Evolutionary conservation across 53 echinoderm and acorn worm species (phyloP).

Genomic region (Holothuria scabra): DNA sequence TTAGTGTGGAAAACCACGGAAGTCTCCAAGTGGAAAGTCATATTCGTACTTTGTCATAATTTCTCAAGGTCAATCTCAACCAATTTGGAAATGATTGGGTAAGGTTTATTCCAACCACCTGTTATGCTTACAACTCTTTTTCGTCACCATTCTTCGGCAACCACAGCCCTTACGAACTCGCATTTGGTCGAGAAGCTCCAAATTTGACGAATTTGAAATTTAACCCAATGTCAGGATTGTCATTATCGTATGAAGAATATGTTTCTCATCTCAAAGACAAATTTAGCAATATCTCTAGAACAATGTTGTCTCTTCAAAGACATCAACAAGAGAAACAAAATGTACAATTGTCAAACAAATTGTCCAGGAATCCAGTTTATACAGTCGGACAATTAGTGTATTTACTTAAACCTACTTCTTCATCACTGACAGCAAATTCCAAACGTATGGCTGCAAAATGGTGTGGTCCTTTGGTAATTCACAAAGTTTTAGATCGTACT

Average conservation of each 20-base stretch:
- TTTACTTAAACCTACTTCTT: background rate
- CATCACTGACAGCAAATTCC: background rate
- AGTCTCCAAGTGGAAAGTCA: no score
- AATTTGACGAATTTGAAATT: no score
- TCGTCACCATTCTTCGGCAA: background rate
- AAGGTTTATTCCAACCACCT: background rate
- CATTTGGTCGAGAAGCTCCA: background rate
- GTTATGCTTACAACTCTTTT: slow-evolving; percentile 2
- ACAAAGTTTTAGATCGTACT: slow-evolving; percentile 20
- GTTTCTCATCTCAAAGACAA: slow-evolving; percentile 2
- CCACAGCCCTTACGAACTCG: slow-evolving; percentile 12
- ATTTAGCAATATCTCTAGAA: slow-evolving; percentile 5
- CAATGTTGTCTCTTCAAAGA: slow-evolving; percentile 5
- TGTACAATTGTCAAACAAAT: background rate
- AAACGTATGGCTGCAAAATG: slow-evolving; percentile 11
- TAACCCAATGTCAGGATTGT: background rate
- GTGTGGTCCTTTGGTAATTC: no score
- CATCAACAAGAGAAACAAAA: slow-evolving; percentile 19
- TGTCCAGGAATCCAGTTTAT: slow-evolving; percentile 6
- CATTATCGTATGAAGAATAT: background rate
- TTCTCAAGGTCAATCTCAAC: no score
- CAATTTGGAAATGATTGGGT: no score
- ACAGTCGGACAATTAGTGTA: background rate
- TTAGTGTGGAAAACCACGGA: no score
- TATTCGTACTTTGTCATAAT: no score